Evolutionary conservation across 2,888 invertebrate genomes (phyloP), one percentile per base, ranked within the genome.

Genomic region (Drosophila pseudotakahashii): DNA sequence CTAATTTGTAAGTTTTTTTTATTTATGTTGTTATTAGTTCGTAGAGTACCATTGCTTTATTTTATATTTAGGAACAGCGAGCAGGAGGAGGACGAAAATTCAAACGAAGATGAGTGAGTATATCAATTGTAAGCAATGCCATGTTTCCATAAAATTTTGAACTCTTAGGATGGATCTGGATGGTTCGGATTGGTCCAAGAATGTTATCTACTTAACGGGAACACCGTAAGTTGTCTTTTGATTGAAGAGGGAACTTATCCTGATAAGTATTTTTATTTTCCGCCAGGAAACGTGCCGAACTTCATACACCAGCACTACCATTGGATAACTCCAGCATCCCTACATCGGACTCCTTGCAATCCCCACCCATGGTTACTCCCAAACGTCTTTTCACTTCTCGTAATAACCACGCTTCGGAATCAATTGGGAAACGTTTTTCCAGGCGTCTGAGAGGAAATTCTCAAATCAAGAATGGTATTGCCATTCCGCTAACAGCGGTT

Each of bases 101-200:
- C 45, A n/a, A 47, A 30, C 10, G 30, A 47, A 14, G 14, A 47
- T 30, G 10, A 45, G 45, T 45, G 5, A 30, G 45, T 45, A 30
- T 1, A 1, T 30, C 0, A 4, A 7, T 9, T 1, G n/a, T n/a
- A 10, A n/a, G 6, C 13, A 7, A 14, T 2, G n/a, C 3, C 1
- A 30, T 30, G 9, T 30, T 9, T n/a, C 9, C 2, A 4, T n/a
- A 9, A 5, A n/a, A 26, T 10, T 19, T 9, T 2, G 5, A 7
- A n/a, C 26, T 10, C 9, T 9, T 7, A 45, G 45, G 5, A 45
- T 5, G 9, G 45, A n/a, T 45, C 4, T 45, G 30, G 26, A 45
- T 32, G 47, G 32, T 11, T 14, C 32, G 0, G 14, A 32, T 16
- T 47, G 47, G 30, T 14, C 30, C 10, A 14, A 6, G 7, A 32